phyloP scores from a whole-genome alignment of 92 coral and sea anemone species.

The Palythoa grandiflora region DNA sequence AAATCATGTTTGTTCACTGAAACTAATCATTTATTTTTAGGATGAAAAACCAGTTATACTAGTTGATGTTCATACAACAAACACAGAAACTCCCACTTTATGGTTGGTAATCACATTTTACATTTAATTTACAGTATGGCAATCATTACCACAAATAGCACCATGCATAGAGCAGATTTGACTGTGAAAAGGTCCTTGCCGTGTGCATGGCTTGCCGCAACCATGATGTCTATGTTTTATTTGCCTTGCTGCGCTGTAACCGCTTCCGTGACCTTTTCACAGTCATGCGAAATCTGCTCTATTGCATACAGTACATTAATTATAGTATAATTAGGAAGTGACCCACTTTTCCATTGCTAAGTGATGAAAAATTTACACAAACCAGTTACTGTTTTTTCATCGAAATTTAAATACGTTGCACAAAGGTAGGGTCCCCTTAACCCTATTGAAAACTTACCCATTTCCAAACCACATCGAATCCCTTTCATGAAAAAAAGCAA shows the following conservation, averaged over 20 bases:
- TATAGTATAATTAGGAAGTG: conserved; percentile 28
- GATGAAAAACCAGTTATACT: conserved; percentile 10
- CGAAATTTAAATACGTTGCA: conserved; percentile 15
- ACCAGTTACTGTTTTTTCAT: conserved; percentile 12
- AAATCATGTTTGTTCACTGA: conserved; percentile 17
- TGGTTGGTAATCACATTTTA: conserved; percentile 34
- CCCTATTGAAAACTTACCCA: conserved; percentile 22
- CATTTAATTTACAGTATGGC: conserved; percentile 18
- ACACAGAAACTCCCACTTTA: conserved; percentile 30
- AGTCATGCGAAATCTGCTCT: conserved; percentile 4
- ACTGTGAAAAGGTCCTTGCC: background rate
- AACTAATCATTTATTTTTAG: conserved; percentile 18
- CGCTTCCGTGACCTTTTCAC: conserved; percentile 16
- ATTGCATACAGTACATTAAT: conserved; percentile 7
- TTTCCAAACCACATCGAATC: conserved; percentile 24
- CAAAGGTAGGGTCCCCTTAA: conserved; percentile 22
- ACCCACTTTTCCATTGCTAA: conserved; percentile 21
- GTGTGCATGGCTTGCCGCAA: background rate
- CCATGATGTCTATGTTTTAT: conserved; percentile 7
- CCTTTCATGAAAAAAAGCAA: conserved; percentile 19
- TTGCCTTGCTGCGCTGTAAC: conserved; percentile 24
- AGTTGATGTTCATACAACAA: conserved; percentile 22
- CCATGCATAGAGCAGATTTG: conserved; percentile 13
- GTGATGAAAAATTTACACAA: conserved; percentile 18
- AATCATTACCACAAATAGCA: conserved; percentile 9